Evolutionary conservation across 2,888 invertebrate species (phyloP).

Genomic region (Orgyia antiqua): DNA sequence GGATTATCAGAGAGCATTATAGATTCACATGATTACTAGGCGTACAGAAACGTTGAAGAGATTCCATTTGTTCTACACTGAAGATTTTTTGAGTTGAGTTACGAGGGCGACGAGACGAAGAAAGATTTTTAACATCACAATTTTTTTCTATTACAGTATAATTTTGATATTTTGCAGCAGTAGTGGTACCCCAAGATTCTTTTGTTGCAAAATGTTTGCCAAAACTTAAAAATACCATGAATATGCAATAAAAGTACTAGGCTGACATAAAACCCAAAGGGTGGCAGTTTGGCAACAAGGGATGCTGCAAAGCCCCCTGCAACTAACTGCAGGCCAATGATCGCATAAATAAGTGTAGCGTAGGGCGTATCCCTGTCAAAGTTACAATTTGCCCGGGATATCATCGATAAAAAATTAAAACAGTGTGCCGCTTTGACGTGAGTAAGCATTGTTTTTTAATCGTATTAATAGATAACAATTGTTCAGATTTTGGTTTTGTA

Average conservation of each 20-base stretch:
- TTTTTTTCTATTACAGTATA: no score
- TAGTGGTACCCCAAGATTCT: conserved; percentile 3
- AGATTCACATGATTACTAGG: conserved; percentile 51
- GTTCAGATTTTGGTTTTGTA: no score
- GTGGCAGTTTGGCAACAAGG: conserved; percentile 58
- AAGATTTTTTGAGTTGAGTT: no score
- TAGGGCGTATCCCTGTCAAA: conserved; percentile 37
- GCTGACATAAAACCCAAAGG: conserved; percentile 42
- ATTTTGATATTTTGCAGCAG: no score
- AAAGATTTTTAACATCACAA: no score
- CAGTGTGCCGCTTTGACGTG: no score
- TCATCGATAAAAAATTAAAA: no score
- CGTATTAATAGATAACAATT: no score
- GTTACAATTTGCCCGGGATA: conserved; percentile 16
- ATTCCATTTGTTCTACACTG: conserved; percentile 12
- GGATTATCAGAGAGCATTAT: conserved; percentile 40
- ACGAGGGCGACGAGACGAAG: no score
- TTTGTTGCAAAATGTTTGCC: conserved; percentile 38
- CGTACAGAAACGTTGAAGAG: conserved; percentile 33
- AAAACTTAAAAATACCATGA: conserved; percentile 54
- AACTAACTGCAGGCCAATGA: conserved; percentile 51
- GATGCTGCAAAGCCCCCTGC: conserved; percentile 62
- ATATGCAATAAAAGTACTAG: conserved; percentile 76
- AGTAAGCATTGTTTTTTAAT: no score
- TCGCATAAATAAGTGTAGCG: conserved; percentile 30